Conservation (phyloP, 2,888 invertebrate genomes). For the Lepeophtheirus nordmannii region DNA sequence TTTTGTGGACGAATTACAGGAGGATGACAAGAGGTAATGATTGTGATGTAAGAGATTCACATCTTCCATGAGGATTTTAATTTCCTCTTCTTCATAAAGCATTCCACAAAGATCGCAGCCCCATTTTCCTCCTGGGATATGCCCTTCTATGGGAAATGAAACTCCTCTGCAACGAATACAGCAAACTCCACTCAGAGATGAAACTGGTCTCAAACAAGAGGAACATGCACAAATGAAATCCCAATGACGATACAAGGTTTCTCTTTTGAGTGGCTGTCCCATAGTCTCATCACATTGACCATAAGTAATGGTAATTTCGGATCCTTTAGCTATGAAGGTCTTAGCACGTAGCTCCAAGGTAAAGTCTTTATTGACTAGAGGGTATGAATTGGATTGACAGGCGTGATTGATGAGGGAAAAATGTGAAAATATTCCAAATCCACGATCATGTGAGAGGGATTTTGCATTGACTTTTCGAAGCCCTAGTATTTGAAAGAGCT, state of each 20-base stretch:
- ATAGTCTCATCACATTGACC: not conserved
- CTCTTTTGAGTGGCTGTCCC: conserved; percentile 1
- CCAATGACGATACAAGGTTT: conserved; percentile 5
- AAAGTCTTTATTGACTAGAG: not conserved
- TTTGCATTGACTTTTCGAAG: not conserved
- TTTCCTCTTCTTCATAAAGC: not conserved
- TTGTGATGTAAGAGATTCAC: not conserved
- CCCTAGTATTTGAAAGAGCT: not conserved
- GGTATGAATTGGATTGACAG: not conserved
- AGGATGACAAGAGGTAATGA: not conserved
- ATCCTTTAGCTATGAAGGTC: conserved; percentile 2
- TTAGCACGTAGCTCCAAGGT: not conserved
- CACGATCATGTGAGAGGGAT: not conserved
- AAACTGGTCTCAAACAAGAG: not conserved
- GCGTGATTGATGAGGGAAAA: conserved; percentile 12
- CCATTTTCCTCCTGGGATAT: conserved; percentile 1
- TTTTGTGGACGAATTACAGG: not conserved
- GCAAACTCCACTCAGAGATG: not conserved
- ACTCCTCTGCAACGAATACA: not conserved
- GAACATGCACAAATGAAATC: conserved; percentile 9
- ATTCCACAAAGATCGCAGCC: conserved; percentile 3
- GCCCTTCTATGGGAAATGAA: not conserved
- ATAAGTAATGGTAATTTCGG: conserved; percentile 7
- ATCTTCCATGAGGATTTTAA: not conserved
- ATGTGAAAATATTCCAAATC: conserved; percentile 7